Evolutionary conservation across 2,797 vertebrate genomes (phyloP), one percentile per base, ranked within the genome.

Genomic region (Emydoidea blandingii): DNA sequence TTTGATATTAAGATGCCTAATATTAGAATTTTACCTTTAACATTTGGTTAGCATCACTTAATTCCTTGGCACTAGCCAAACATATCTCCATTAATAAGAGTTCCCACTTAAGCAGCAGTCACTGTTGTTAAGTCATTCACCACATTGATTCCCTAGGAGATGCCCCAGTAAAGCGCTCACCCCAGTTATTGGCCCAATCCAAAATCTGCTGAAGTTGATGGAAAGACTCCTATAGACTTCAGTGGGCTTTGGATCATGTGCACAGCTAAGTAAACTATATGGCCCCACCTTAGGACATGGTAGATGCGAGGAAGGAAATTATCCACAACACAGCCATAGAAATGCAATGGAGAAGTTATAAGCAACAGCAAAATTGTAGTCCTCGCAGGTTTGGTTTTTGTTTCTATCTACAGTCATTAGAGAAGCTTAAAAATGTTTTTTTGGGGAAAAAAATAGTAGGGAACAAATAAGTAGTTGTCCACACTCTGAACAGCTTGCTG

Each of bases 401-500:
- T 78, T 78, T 78, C 74, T 27, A 18, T 49, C 27, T 78, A 29
- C 44, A 78, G 74, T 49, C 44, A 31, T 49, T 78, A 78, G 25
- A 78, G 44, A 78, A 78, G 74, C 74, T 78, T 47, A 78, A 78
- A 78, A 47, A 18, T 4, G 27, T 47, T 23, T 88, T 52, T 80
- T 8, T 74, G 21, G 37, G 6, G 29, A 0, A 25, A 47, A 49
- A 37, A 54, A 31, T 9, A 18, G 31, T n/a, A 59, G n/a, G 57
- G 37, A 81, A 57, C 29, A 27, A 49, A 9, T 1, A 0, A 1
- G 14, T 29, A 65, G 5, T 37, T 2, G 1, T 12, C 44, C 34
- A 2, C 7, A 0, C 5, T 52, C 31, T 18, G 9, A 62, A 0
- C 83, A 41, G 3, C 65, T 53, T 8, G 29, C 31, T 4, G 9